These are phyloP conservation scores for Acleris sparsana DNA, from an alignment of 2,888 invertebrate genomes.

Conservation along the genomic window DNA sequence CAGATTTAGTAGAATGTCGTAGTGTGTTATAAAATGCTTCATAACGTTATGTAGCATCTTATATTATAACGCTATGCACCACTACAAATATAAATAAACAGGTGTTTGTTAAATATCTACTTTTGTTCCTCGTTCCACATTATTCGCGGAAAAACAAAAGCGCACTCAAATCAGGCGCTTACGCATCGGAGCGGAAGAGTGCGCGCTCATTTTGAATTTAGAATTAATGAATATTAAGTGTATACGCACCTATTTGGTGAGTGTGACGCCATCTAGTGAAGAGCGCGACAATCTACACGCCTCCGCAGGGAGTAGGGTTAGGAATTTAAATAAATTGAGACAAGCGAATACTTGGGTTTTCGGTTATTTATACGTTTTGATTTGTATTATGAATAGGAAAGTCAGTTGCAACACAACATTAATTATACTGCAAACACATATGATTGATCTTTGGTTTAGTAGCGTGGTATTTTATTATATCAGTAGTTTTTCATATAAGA, in stretches of 20 bases:
- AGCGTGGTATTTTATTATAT: too few relatives aligned
- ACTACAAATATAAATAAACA: too few relatives aligned
- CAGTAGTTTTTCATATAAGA: too few relatives aligned
- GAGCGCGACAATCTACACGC: conserved; percentile 50
- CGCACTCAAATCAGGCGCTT: conserved; percentile 51
- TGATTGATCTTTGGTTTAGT: too few relatives aligned
- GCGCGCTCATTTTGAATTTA: conserved; percentile 54
- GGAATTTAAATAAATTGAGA: conserved; percentile 37
- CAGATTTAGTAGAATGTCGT: too few relatives aligned
- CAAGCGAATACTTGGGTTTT: conserved; percentile 30
- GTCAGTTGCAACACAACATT: too few relatives aligned
- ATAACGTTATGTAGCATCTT: too few relatives aligned
- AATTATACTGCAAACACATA: too few relatives aligned
- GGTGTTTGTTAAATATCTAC: not conserved
- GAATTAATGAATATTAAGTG: conserved; percentile 79
- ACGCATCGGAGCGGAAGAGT: conserved; percentile 61
- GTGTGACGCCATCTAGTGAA: conserved; percentile 52
- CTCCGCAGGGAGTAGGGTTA: conserved; percentile 21
- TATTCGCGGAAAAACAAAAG: conserved; percentile 48
- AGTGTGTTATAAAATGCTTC: too few relatives aligned
- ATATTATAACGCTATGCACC: too few relatives aligned
- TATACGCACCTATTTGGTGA: conserved; percentile 51
- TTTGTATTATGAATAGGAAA: not conserved
- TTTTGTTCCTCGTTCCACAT: conserved; percentile 7
- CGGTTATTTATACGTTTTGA: conserved; percentile 22